Evolutionary conservation across 2,113 vertebrate genomes (phyloP), one percentile per base, ranked within the genome.

Genomic region (Apteryx owenii): DNA sequence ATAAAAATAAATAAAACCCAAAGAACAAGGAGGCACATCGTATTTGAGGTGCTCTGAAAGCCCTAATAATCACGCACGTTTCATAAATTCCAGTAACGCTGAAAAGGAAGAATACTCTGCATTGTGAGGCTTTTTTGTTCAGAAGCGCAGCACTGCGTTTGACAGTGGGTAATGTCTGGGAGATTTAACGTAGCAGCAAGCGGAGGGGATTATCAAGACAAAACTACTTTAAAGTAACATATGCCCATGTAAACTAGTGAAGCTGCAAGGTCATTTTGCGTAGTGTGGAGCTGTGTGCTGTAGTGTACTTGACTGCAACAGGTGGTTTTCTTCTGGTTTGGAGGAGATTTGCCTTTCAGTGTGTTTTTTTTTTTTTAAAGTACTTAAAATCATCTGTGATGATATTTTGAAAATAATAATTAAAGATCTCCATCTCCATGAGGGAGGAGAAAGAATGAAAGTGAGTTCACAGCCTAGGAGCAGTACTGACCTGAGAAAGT

Each of bases 301-400:
- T 26, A 10, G 44, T 89, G 79, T 89, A 42, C 62, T 69, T 61
- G 10, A 7, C 44, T 60, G 66, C 90, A 64, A 66, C 91, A 91
- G 61, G 83, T 96, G 68, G 22, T 20, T 81, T 88, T 88, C 62
- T 77, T 69, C 72, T 92, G 26, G 61, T 81, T 76, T 69, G 81
- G 65, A 77, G 33, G 50, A 92, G 42, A 28, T 54, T 44, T 54
- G 23, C 40, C 7, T 94, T 69, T 86, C 19, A 5, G n/a, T 14
- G 38, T 77, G 25, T 26, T 76, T 75, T 77, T 3, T 66, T 66
- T 65, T 48, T 62, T 56, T 26, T 68, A 40, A 71, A 40, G 20
- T 51, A 9, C 51, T 46, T 93, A 51, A 85, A 90, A 64, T 86
- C 46, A 83, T n/a, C 61, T 77, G 10, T 13, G 50, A 9, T 61